Evolutionary conservation across 2,888 invertebrate genomes (phyloP).

Genomic region (Harpalus rufipes): DNA sequence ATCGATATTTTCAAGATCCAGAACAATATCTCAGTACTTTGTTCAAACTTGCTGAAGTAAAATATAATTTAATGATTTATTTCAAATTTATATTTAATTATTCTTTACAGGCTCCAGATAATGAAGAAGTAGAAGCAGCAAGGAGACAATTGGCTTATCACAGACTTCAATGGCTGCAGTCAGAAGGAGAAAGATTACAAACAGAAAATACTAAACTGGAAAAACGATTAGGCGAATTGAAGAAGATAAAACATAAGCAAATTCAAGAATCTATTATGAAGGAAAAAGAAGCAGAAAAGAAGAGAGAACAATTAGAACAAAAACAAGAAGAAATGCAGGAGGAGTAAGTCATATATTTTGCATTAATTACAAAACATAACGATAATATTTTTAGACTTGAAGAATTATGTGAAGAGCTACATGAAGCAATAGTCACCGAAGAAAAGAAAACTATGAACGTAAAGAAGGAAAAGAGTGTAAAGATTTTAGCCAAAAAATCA

Average conservation of each 20-base stretch:
- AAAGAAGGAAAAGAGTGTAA: constrained; percentile 52
- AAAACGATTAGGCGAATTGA: constrained; percentile 72
- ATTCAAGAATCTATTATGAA: constrained; percentile 70
- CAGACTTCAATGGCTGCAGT: constrained; percentile 75
- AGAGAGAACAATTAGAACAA: constrained; percentile 72
- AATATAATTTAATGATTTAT: not conserved
- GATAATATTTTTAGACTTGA: constrained; percentile 70
- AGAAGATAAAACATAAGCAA: constrained; percentile 72
- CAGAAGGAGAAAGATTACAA: constrained; percentile 75
- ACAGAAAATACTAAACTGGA: constrained; percentile 74
- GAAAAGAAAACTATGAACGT: constrained; percentile 66
- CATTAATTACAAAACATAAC: not conserved
- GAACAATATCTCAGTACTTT: constrained; percentile 72
- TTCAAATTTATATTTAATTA: not conserved
- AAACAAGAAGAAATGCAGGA: constrained; percentile 73
- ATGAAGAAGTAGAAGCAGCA: constrained; percentile 72
- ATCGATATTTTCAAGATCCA: constrained; percentile 72
- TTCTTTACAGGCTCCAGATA: constrained; percentile 70
- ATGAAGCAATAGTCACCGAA: constrained; percentile 72
- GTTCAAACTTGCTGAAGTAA: constrained; percentile 71
- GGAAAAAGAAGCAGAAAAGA: constrained; percentile 72
- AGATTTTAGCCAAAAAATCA: constrained; percentile 52
- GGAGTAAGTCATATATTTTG: constrained; percentile 69
- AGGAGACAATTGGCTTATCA: constrained; percentile 75
- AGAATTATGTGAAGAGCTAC: constrained; percentile 73